Percentiles rank a stretch among this genome's conserved stretches.
These are phyloP conservation scores for Actinostola sp. DNA, from an alignment of 92 coral and sea anemone species.

Conservation along the genomic window DNA sequence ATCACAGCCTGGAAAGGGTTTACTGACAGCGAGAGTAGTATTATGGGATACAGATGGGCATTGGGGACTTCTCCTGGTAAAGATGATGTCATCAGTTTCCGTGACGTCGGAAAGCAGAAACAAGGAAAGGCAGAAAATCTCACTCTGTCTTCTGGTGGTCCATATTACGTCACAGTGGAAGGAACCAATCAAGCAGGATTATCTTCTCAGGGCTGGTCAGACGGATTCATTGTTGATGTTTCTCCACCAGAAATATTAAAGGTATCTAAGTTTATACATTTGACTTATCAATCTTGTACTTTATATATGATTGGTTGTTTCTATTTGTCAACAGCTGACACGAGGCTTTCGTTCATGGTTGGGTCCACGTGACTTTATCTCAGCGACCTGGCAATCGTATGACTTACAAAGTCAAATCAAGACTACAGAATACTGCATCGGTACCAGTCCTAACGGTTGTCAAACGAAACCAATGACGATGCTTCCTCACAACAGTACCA, in stretches of 20 bases:
- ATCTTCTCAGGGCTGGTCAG: slow-evolving; percentile 82
- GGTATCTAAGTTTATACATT: slow-evolving; percentile 16
- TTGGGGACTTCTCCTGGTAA: slow-evolving; percentile 80
- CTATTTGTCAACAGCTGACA: not conserved
- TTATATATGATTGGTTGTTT: not conserved
- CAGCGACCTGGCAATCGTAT: slow-evolving; percentile 74
- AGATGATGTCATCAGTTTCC: slow-evolving; percentile 69
- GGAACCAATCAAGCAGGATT: slow-evolving; percentile 85
- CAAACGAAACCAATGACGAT: slow-evolving; percentile 71
- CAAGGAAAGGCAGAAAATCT: slow-evolving; percentile 57
- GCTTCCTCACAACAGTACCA: slow-evolving; percentile 50
- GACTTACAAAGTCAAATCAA: slow-evolving; percentile 77
- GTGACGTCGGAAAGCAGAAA: slow-evolving; percentile 63
- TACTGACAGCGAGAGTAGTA: slow-evolving; percentile 80
- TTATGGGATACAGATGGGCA: slow-evolving; percentile 87
- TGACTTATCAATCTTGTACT: not conserved
- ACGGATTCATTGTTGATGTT: slow-evolving; percentile 85
- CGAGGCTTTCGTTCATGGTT: not conserved
- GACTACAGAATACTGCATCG: slow-evolving; percentile 86
- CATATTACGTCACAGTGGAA: slow-evolving; percentile 86
- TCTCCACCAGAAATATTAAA: slow-evolving; percentile 75
- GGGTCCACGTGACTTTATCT: slow-evolving; percentile 18
- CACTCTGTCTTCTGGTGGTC: slow-evolving; percentile 57
- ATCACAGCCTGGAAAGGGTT: slow-evolving; percentile 72
- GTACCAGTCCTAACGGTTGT: slow-evolving; percentile 73